Evolutionary conservation across 1,140 invertebrate genomes (phyloP).

Genomic region (Papilio polytes): DNA sequence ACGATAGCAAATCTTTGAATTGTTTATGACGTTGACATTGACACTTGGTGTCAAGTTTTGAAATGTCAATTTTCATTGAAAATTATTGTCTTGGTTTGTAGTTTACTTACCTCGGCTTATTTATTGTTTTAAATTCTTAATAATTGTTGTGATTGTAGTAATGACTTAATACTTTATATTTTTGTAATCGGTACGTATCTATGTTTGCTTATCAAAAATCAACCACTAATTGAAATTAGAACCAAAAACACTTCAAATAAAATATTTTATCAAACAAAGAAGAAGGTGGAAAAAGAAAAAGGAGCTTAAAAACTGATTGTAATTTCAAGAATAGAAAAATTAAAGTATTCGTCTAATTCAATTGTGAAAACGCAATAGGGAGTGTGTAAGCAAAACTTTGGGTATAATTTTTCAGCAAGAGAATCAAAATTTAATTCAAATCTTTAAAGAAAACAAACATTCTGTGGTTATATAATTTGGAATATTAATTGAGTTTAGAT

Average conservation of each 20-base stretch:
- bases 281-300: neutral
- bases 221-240: no score
- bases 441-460: no score
- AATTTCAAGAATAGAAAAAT: neutral
- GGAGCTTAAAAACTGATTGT: neutral
- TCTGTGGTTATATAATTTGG: no score
- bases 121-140: slow-evolving; percentile 4
- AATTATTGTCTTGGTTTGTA: neutral
- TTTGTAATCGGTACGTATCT: neutral
- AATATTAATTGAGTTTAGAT: no score
- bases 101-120: neutral
- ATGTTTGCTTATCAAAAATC: neutral
- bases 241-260: no score
- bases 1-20: neutral
- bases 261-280: no score
- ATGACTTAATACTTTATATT: neutral
- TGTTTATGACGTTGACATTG: neutral
- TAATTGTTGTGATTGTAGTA: neutral
- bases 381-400: no score
- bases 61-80: neutral
- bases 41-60: neutral
- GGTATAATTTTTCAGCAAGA: no score
- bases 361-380: neutral
- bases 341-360: neutral
- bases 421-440: no score